A percentile compares a stretch with the other conserved stretches of the same genome.
These are phyloP conservation scores for Drosophila eohydei DNA, from an alignment of 2,888 invertebrate genomes.

Conservation along the genomic window DNA sequence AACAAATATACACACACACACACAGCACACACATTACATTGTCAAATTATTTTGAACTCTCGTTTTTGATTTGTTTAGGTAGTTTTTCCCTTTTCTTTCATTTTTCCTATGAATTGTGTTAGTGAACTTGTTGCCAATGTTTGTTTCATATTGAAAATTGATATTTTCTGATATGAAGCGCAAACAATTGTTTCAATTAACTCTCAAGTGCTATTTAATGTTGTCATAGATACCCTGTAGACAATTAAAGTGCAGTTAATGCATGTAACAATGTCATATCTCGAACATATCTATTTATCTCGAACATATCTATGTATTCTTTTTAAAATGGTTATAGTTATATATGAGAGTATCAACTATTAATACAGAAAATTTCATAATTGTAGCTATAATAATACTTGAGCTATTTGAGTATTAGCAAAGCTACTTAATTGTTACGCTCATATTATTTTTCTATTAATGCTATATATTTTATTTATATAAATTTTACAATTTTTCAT, in stretches of 20 bases:
- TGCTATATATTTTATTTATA: neutral
- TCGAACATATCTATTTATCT: no score
- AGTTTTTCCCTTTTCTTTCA: conserved; percentile 10
- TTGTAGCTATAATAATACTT: no score
- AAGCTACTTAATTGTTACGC: neutral
- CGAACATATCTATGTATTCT: neutral
- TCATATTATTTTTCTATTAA: neutral
- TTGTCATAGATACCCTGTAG: conserved; percentile 17
- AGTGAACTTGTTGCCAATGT: conserved; percentile 47
- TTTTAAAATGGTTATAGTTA: neutral
- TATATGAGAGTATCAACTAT: neutral
- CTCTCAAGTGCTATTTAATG: conserved; percentile 39
- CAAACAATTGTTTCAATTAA: conserved; percentile 59
- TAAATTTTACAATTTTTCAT: neutral
- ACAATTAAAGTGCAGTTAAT: neutral
- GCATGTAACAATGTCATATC: neutral
- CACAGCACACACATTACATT: conserved; percentile 23
- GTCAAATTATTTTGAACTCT: conserved; percentile 48
- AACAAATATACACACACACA: conserved; percentile 32
- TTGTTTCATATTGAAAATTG: conserved; percentile 47
- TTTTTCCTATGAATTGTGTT: conserved; percentile 39
- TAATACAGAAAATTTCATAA: neutral
- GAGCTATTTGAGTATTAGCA: neutral
- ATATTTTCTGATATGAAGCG: conserved; percentile 53
- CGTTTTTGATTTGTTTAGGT: conserved; percentile 56